Percentiles rank a stretch among this genome's conserved stretches.
Conservation (phyloP, 2,113 vertebrate genomes). For the Thymallus thymallus region DNA sequence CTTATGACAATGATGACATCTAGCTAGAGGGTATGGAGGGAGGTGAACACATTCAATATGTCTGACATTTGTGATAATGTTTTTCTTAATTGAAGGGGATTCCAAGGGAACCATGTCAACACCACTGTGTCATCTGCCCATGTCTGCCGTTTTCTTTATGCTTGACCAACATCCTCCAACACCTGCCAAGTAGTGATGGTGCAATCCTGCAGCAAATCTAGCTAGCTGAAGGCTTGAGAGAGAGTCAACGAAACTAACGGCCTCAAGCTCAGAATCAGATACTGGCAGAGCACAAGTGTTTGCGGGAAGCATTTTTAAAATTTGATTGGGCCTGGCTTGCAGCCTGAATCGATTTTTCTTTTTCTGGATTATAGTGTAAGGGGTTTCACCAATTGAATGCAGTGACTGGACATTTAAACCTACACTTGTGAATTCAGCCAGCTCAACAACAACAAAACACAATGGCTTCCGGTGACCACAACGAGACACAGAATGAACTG, state of each 20-base stretch:
- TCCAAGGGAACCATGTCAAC: background rate
- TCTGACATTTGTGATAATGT: background rate
- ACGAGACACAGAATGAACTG: conserved; percentile 50
- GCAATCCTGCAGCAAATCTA: background rate
- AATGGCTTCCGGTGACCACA: conserved; percentile 63
- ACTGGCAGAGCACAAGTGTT: background rate
- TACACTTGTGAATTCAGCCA: background rate
- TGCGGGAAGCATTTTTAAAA: too few relatives aligned
- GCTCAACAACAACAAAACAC: background rate
- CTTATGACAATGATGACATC: too few relatives aligned
- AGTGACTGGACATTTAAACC: background rate
- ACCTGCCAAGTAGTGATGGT: background rate
- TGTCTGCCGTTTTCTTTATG: background rate
- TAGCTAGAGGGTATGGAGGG: too few relatives aligned
- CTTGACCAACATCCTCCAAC: background rate
- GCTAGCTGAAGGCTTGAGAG: background rate
- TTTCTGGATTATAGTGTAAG: background rate
- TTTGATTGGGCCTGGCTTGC: background rate
- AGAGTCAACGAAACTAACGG: background rate
- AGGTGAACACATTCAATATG: too few relatives aligned
- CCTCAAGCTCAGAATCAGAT: background rate
- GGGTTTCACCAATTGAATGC: background rate
- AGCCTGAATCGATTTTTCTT: background rate
- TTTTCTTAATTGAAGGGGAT: background rate
- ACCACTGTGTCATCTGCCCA: background rate